A percentile compares a stretch with the other conserved stretches of the same genome.
Evolutionary conservation across 1,140 invertebrate genomes (phyloP).

Genomic region (Drosophila arizonae): DNA sequence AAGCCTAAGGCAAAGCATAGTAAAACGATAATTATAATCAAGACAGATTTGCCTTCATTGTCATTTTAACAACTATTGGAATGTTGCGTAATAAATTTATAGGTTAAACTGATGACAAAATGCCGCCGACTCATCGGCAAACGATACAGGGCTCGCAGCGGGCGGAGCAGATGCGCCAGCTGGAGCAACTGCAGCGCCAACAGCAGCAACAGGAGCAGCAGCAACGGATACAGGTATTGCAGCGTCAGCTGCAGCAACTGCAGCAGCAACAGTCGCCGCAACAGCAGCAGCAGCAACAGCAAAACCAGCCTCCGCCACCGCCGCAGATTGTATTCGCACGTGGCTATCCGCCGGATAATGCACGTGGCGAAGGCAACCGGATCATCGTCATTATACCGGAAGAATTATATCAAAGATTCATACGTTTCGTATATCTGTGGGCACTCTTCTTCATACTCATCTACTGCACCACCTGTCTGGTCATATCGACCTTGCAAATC

Average conservation of each 20-base stretch:
- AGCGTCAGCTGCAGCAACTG: neutral
- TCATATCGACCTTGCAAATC: neutral
- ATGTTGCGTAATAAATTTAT: neutral
- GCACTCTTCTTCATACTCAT: neutral
- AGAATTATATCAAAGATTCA: neutral
- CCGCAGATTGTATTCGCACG: neutral
- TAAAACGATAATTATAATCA: too few relatives aligned
- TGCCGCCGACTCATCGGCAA: neutral
- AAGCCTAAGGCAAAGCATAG: too few relatives aligned
- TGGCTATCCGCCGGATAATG: neutral
- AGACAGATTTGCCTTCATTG: neutral
- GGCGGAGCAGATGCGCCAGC: neutral
- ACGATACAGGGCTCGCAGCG: neutral
- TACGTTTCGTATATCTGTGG: neutral
- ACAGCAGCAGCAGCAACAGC: neutral
- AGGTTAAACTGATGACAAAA: neutral
- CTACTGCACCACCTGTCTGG: neutral
- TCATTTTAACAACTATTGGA: neutral
- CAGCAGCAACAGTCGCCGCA: neutral
- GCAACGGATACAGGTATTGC: neutral
- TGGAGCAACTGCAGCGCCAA: neutral
- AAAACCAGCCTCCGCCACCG: neutral
- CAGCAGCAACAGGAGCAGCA: slow-evolving; percentile 1
- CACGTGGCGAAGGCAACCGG: neutral
- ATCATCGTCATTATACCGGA: slow-evolving; percentile 1